A percentile compares a stretch with the other conserved stretches of the same genome.
phyloP scores from a whole-genome alignment of 1,140 invertebrate species.

The Trissolcus basalis region DNA sequence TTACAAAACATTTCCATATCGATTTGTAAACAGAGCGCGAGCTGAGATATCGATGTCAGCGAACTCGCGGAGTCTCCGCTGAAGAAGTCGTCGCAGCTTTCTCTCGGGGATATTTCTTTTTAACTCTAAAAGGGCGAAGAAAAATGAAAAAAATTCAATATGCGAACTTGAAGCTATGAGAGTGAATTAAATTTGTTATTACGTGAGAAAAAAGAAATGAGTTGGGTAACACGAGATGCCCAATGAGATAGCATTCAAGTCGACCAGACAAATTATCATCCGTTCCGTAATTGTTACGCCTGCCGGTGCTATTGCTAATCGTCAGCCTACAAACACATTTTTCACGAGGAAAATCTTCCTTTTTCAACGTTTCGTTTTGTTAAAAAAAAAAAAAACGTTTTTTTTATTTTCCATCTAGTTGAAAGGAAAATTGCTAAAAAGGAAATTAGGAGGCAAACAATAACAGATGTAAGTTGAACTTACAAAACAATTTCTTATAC shows the following conservation, averaged over 20 bases:
- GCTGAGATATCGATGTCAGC: constrained; percentile 9
- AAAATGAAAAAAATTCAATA: background rate
- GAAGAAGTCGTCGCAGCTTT: too few species aligned
- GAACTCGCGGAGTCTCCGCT: background rate
- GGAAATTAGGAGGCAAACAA: too few species aligned
- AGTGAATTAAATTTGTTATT: constrained; percentile 14
- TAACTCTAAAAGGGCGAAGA: background rate
- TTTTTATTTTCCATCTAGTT: too few species aligned
- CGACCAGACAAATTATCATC: constrained; percentile 30
- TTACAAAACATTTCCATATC: constrained; percentile 23
- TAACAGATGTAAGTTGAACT: too few species aligned
- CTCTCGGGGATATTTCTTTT: background rate
- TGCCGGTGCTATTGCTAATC: too few species aligned
- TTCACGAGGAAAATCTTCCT: too few species aligned
- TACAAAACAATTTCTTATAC: too few species aligned
- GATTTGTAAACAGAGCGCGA: constrained; percentile 5
- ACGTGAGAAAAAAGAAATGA: constrained; percentile 27
- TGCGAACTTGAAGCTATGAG: background rate
- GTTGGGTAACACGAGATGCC: constrained; percentile 45
- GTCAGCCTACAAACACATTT: too few species aligned
- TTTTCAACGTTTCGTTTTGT: too few species aligned
- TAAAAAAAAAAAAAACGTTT: too few species aligned
- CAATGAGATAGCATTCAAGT: constrained; percentile 26
- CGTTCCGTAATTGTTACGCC: constrained; percentile 25
- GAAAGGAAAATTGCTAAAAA: too few species aligned